Evolutionary conservation across 2,888 invertebrate species (phyloP).

Genomic region (Dusona sp.): DNA sequence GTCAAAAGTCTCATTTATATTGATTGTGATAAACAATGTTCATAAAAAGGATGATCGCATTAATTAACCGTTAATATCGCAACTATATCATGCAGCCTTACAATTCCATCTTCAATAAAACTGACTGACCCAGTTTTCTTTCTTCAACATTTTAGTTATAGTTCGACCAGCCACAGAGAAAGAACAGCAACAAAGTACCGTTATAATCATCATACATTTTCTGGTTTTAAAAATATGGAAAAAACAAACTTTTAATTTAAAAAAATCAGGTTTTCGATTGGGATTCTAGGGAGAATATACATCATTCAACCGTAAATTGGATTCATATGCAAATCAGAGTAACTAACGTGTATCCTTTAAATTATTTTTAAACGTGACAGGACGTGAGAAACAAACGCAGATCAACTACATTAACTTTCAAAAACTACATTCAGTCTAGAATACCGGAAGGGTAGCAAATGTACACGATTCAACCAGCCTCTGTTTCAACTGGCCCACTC

Average conservation of each 20-base stretch:
- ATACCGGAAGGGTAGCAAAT: too few relatives aligned
- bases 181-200: background rate
- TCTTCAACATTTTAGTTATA: too few relatives aligned
- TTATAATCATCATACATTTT: too few relatives aligned
- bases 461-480: too few relatives aligned
- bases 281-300: too few relatives aligned
- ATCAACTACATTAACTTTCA: background rate
- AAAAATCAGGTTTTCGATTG: background rate
- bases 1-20: background rate
- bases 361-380: conserved; percentile 74
- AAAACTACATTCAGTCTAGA: background rate
- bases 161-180: background rate
- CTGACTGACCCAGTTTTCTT: too few relatives aligned
- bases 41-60: too few relatives aligned
- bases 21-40: background rate
- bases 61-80: too few relatives aligned
- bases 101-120: too few relatives aligned
- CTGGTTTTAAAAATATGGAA: too few relatives aligned
- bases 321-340: conserved; percentile 74
- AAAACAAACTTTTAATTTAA: background rate
- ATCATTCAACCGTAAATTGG: conserved; percentile 77
- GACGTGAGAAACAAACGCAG: conserved; percentile 67
- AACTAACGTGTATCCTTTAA: conserved; percentile 72
- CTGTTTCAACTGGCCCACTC: too few relatives aligned
- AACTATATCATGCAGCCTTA: too few relatives aligned